Base-by-base conservation (phyloP, 2,888 invertebrate genomes). In the Agelastica alni region DNA sequence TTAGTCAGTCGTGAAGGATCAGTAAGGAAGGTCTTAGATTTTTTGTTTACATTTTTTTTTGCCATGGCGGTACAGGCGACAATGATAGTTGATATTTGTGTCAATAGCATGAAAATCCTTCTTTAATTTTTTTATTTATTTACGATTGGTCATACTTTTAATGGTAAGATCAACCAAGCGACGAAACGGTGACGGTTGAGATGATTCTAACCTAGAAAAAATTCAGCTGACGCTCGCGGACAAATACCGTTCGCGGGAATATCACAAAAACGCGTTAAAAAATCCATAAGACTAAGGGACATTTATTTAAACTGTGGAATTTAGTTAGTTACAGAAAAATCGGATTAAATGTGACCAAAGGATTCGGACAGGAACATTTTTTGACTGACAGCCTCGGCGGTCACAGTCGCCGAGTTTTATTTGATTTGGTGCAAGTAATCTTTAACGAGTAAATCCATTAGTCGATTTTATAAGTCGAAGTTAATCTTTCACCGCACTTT, bases 41-140 rank as follows among this genome's bases (percentile, higher is more conserved):
- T 39, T 39, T 37, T 39, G 12, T 26, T 3, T 6, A 18, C 18
- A 20, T 10, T 26, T 26, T 37, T 37, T 39, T 39, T n/a, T n/a
- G n/a, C 12, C 37, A 39, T 12, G 37, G 31, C 31, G 39, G 44
- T 36, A 51, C 7, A n/a, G 30, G 51, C 59, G 64, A 56, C 62
- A 60, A 62, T 64, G 64, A 65, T 61, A 61, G 54, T 39, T 60
- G 58, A 60, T 59, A 66, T 67, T 65, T 65, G 61, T 68, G 68
- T 67, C 68, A 68, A 68, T 67, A 65, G 63, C 67, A 60, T 63
- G 60, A 64, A 63, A 61, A 61, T 57, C 51, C 55, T 56, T 56
- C 45, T 43, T 56, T 14, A 46, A 56, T 57, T 56, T 61, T 54
- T 61, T 61, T 54, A 44, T 58, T 53, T 54, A 52, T 56, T 58